Base-by-base conservation (phyloP, 2,113 vertebrate species). In the Serinus canaria region DNA sequence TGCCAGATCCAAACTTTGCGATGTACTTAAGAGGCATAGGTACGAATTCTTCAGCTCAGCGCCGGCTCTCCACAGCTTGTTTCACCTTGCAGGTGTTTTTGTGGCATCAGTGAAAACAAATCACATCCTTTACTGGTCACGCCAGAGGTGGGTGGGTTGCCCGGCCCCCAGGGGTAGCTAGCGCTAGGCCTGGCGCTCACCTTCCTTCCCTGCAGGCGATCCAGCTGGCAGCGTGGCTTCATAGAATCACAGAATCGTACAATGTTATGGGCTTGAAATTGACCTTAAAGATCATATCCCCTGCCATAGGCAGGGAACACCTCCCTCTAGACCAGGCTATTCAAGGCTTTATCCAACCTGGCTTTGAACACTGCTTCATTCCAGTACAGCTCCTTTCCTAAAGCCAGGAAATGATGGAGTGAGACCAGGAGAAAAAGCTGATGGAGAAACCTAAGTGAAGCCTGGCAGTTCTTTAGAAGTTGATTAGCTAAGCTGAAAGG, bases 371-470 rank as follows among this genome's bases (percentile, higher is more conserved):
- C 14, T 35, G 9, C 17, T 59, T 60, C 9, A 2, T 49, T 30
- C 43, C 0, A 0, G 17, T 20, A 19, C 39, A 33, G 44, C n/a
- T 44, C 30, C 50, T 43, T 59, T 44, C 27, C 41, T 30, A 39
- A 39, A 35, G 46, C 39, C 58, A 23, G 17, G 33, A 55, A 80
- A 39, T 5, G 8, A 39, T 35, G 18, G 41, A 70, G 24, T 19
- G 25, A 67, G 49, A 33, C 21, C 21, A 21, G 49, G 58, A 88
- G 68, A 56, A 25, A 19, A 25, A 50, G 33, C 24, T 19, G 46
- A 35, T 33, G 53, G 25, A 44, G 35, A 33, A 72, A 49, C 15
- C 11, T 19, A 28, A 70, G 13, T 30, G 33, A 31, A 70, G 35
- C 5, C 47, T 60, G 69, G 33, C 16, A 62, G 59, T n/a, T 62